Percentiles rank a stretch among this genome's conserved stretches.
phyloP scores from a whole-genome alignment of 2,113 vertebrate genomes.

The Salvator merianae region DNA sequence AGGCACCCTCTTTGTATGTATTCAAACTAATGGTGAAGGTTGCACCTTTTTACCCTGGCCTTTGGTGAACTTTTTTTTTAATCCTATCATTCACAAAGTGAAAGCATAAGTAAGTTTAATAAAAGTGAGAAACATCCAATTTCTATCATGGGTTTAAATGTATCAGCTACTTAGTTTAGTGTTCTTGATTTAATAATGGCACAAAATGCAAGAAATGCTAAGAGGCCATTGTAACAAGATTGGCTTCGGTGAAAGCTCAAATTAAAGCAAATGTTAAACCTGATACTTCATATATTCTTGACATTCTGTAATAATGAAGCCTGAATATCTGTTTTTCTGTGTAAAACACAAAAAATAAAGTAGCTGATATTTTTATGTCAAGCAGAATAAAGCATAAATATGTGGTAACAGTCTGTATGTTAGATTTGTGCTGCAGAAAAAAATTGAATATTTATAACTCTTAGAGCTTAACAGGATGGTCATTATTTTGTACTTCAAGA shows the following conservation, averaged over 20 bases:
- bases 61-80: background rate
- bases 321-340: background rate
- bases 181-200: background rate
- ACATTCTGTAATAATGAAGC: background rate
- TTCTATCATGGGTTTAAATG: background rate
- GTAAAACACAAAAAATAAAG: background rate
- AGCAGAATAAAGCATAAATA: background rate
- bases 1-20: no score
- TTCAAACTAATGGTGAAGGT: no score
- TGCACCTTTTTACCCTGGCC: no score
- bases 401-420: background rate
- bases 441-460: slow-evolving; percentile 1
- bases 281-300: background rate
- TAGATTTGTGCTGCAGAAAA: background rate
- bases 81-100: background rate
- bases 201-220: background rate
- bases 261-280: background rate
- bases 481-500: background rate
- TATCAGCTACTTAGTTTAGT: background rate
- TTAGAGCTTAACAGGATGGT: background rate
- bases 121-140: background rate
- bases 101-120: background rate
- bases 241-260: background rate
- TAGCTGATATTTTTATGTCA: background rate
- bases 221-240: background rate